These are phyloP conservation scores for Galeruca laticollis DNA, from an alignment of 2,888 invertebrate genomes.

Conservation along the genomic window DNA sequence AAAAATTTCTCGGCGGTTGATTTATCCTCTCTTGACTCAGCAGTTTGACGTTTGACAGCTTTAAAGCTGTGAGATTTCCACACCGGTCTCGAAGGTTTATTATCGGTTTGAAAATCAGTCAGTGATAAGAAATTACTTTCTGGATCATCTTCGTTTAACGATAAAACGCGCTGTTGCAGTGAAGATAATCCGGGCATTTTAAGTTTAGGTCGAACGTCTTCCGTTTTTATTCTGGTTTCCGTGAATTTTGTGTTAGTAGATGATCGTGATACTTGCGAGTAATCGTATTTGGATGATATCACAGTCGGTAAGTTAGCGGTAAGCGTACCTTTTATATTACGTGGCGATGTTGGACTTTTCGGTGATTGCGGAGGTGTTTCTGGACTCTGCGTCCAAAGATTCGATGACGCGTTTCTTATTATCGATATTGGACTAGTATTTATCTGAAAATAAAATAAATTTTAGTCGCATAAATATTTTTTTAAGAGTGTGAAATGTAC, in stretches of 20 bases:
- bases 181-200: conserved; percentile 70
- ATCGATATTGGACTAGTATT: conserved; percentile 40
- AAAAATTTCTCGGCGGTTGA: conserved; percentile 37
- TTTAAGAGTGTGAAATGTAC: too few relatives aligned
- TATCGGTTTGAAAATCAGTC: conserved; percentile 56
- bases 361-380: conserved; percentile 47
- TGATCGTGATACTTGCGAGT: conserved; percentile 33
- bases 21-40: conserved; percentile 12
- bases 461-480: too few relatives aligned
- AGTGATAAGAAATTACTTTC: conserved; percentile 61
- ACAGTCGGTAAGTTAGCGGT: conserved; percentile 45
- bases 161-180: conserved; percentile 70
- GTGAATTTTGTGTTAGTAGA: conserved; percentile 41
- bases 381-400: not conserved
- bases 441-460: conserved; percentile 42
- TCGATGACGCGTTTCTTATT: conserved; percentile 16
- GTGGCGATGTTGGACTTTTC: conserved; percentile 43
- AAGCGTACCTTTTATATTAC: conserved; percentile 34
- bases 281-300: conserved; percentile 46
- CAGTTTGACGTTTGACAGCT: conserved; percentile 66
- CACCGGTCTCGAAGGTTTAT: conserved; percentile 68
- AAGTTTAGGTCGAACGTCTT: conserved; percentile 60
- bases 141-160: conserved; percentile 60
- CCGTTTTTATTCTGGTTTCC: conserved; percentile 47
- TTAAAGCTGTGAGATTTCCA: conserved; percentile 81